Percentiles rank a stretch among this genome's conserved stretches.
These are phyloP conservation scores for Agonopterix arenella DNA, from an alignment of 2,888 invertebrate genomes.

Conservation along the genomic window DNA sequence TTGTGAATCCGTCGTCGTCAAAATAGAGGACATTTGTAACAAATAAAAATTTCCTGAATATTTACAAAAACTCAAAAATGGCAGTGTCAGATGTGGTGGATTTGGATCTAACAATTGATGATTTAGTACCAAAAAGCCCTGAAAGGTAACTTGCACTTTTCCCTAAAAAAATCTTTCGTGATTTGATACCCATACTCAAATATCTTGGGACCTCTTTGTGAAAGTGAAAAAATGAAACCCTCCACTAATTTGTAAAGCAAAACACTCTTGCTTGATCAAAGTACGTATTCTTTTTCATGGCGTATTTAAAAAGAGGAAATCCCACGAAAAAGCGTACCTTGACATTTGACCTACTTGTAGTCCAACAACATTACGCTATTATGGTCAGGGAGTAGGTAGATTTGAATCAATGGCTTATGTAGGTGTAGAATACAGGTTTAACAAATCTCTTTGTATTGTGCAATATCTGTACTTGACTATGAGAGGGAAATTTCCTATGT, in stretches of 20 bases:
- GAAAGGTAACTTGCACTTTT: constrained; percentile 47
- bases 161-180: too few relatives aligned
- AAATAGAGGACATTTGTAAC: constrained; percentile 39
- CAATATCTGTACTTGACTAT: too few relatives aligned
- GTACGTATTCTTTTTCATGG: too few relatives aligned
- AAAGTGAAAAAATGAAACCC: too few relatives aligned
- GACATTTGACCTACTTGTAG: constrained; percentile 57
- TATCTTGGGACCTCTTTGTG: too few relatives aligned
- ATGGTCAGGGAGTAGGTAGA: constrained; percentile 18
- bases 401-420: neutral
- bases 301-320: too few relatives aligned
- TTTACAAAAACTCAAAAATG: constrained; percentile 39
- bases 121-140: constrained; percentile 69
- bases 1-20: constrained; percentile 56
- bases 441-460: too few relatives aligned
- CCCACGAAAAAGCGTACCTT: constrained; percentile 22
- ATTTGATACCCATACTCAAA: too few relatives aligned
- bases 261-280: too few relatives aligned
- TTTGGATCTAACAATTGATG: constrained; percentile 65
- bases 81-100: constrained; percentile 64
- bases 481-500: too few relatives aligned
- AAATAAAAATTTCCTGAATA: constrained; percentile 18
- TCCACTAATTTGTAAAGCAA: too few relatives aligned
- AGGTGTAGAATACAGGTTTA: too few relatives aligned
- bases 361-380: constrained; percentile 13